Conservation (phyloP, 2,888 invertebrate genomes). For the Mesodorylaimus sp. region DNA sequence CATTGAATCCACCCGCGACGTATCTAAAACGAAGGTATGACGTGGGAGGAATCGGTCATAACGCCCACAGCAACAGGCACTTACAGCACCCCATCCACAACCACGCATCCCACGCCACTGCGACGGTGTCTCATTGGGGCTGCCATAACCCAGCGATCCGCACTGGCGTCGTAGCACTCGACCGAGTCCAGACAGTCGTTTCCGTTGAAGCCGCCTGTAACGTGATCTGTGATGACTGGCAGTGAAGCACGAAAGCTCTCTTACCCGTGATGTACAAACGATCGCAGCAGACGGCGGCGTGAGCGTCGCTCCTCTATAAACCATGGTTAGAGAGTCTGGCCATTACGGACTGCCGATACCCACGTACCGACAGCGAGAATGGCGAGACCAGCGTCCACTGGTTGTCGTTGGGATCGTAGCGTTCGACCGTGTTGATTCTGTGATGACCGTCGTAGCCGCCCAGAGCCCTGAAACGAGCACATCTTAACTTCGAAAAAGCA, state of each 20-base stretch:
- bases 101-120: slow-evolving; percentile 74
- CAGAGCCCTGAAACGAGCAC: slow-evolving; percentile 42
- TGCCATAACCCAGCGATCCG: slow-evolving; percentile 63
- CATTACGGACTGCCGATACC: too few species aligned
- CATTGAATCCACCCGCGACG: slow-evolving; percentile 63
- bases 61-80: background rate
- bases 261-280: slow-evolving; percentile 25
- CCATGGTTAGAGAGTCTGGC: too few species aligned
- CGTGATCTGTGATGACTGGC: background rate
- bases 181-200: slow-evolving; percentile 43
- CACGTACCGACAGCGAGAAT: too few species aligned
- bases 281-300: slow-evolving; percentile 29
- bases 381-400: slow-evolving; percentile 59
- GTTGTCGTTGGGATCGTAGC: slow-evolving; percentile 48
- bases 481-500: too few species aligned
- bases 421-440: slow-evolving; percentile 44
- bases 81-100: slow-evolving; percentile 53
- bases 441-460: slow-evolving; percentile 61
- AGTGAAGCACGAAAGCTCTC: slow-evolving; percentile 15
- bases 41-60: slow-evolving; percentile 31
- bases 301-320: slow-evolving; percentile 35
- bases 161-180: slow-evolving; percentile 55
- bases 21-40: slow-evolving; percentile 23
- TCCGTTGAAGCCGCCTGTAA: slow-evolving; percentile 33
- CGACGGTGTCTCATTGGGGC: slow-evolving; percentile 62